These are phyloP conservation scores for Austrolebias charrua DNA, from an alignment of 2,797 vertebrate species.

Conservation along the genomic window DNA sequence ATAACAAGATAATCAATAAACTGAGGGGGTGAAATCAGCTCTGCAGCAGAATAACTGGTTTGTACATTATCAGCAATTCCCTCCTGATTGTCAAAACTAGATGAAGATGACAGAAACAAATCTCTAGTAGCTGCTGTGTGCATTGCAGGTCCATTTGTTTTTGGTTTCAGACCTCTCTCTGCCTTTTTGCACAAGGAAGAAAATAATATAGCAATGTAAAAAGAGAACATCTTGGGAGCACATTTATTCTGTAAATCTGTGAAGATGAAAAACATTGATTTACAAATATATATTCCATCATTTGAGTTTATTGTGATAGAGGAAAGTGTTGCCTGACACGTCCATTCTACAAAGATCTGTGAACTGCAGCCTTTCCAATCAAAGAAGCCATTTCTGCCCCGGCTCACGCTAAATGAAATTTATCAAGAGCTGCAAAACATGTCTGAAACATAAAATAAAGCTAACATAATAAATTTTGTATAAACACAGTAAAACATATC, in stretches of 20 bases:
- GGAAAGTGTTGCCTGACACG: not conserved
- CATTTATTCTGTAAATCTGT: not conserved
- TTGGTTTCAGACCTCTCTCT: slow-evolving; percentile 11
- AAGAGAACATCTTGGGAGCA: too few relatives aligned
- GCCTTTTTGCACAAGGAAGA: not conserved
- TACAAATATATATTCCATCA: not conserved
- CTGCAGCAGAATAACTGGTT: not conserved
- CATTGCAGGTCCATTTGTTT: slow-evolving; percentile 5
- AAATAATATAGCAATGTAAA: not conserved
- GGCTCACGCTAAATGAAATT: too few relatives aligned
- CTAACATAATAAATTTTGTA: too few relatives aligned
- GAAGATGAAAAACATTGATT: not conserved
- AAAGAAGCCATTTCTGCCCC: too few relatives aligned
- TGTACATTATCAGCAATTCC: slow-evolving; percentile 20
- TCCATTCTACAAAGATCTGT: not conserved
- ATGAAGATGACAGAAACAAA: slow-evolving; percentile 20
- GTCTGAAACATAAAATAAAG: too few relatives aligned
- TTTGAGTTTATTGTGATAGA: not conserved
- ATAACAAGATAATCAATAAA: not conserved
- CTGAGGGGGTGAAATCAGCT: not conserved
- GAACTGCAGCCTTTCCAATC: too few relatives aligned
- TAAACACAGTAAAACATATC: too few relatives aligned
- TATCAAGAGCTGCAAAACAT: too few relatives aligned
- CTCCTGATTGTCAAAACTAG: slow-evolving; percentile 1
- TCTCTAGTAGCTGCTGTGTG: not conserved